Conservation (phyloP, 1,140 invertebrate genomes). For the Metaphire vulgaris region DNA sequence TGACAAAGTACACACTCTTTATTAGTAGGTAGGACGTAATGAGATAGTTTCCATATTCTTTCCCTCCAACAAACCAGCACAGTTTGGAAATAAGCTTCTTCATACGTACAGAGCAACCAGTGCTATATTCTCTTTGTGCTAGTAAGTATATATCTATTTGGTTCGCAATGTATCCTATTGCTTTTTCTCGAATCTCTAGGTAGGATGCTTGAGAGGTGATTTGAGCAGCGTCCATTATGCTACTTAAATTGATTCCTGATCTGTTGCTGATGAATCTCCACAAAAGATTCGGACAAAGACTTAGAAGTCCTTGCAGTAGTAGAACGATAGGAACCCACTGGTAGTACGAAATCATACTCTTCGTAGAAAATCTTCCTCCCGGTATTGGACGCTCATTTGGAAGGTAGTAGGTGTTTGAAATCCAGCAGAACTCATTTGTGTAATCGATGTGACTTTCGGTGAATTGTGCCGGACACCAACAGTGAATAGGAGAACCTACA, state of each 20-base stretch:
- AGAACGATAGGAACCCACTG: constrained; percentile 57
- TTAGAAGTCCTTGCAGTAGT: constrained; percentile 31
- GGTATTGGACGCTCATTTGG: constrained; percentile 3
- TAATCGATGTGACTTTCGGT: constrained; percentile 10
- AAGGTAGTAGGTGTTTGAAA: constrained; percentile 9
- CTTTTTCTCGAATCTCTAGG: constrained; percentile 9
- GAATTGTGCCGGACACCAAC: constrained; percentile 17
- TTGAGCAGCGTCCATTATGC: background rate
- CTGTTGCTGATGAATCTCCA: background rate
- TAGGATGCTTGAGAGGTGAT: background rate
- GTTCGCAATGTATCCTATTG: constrained; percentile 5
- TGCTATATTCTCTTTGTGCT: constrained; percentile 1
- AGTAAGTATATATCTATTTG: background rate
- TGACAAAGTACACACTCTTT: constrained; percentile 35
- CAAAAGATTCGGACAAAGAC: background rate
- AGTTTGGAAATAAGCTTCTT: constrained; percentile 19
- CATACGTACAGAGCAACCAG: constrained; percentile 12
- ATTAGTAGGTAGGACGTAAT: constrained; percentile 30
- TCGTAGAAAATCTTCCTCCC: background rate
- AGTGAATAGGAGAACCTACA: constrained; percentile 5
- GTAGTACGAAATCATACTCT: constrained; percentile 46
- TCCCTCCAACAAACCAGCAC: constrained; percentile 26
- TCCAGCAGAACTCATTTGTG: constrained; percentile 12
- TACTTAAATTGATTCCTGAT: background rate
- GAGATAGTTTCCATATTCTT: constrained; percentile 36